Evolutionary conservation across 2,113 vertebrate genomes (phyloP).

Genomic region (Eulacestoma nigropectus): DNA sequence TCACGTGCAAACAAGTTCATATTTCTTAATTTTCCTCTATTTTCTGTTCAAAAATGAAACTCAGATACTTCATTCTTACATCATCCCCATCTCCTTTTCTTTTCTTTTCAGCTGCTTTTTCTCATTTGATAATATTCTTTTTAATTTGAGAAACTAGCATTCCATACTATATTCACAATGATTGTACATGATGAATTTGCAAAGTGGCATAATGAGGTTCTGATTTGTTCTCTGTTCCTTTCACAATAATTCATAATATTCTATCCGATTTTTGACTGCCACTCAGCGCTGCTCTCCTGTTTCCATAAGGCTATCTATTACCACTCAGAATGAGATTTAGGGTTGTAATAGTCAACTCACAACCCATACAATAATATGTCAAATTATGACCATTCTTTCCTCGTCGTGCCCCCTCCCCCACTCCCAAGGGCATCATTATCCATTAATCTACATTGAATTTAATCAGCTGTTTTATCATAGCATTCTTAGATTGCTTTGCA

Average conservation of each 20-base stretch:
- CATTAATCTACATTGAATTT: constrained; percentile 18
- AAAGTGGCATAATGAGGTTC: constrained; percentile 43
- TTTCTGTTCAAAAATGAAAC: background rate
- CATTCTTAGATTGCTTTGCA: background rate
- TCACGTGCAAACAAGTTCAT: background rate
- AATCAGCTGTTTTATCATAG: constrained; percentile 31
- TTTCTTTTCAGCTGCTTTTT: background rate
- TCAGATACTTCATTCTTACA: background rate
- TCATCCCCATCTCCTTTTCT: background rate
- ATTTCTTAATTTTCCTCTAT: background rate
- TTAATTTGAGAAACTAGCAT: constrained; percentile 39
- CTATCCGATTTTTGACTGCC: constrained; percentile 10
- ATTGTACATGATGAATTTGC: constrained; percentile 26
- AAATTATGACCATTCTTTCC: constrained; percentile 13
- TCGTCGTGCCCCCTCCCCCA: accelerated
- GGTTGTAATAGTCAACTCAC: background rate
- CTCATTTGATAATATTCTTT: constrained; percentile 29
- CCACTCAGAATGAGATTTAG: constrained; percentile 29
- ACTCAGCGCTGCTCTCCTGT: background rate
- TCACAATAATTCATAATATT: constrained; percentile 33
- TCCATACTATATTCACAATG: constrained; percentile 1
- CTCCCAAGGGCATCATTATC: background rate
- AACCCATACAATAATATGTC: background rate
- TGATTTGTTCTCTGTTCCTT: constrained; percentile 33
- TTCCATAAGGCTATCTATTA: constrained; percentile 47